A percentile compares a stretch with the other conserved stretches of the same genome.
Evolutionary conservation across 2,888 invertebrate species (phyloP).

Genomic region (Eilema sororculum): DNA sequence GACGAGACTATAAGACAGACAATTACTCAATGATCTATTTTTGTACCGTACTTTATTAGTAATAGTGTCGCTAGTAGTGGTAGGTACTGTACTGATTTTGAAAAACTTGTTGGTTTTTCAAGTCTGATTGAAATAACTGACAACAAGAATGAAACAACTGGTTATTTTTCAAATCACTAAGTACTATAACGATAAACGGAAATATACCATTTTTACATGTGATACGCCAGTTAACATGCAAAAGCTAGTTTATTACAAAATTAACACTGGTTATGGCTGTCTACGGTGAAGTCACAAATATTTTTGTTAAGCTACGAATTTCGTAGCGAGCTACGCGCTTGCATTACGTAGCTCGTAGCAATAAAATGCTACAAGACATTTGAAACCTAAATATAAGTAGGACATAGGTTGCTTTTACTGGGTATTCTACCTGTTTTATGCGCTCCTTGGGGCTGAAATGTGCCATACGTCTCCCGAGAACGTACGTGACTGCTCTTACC

Average conservation of each 20-base stretch:
- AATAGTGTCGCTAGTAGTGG: no score
- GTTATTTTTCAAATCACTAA: no score
- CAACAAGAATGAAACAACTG: no score
- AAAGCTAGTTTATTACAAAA: no score
- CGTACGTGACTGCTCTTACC: slow-evolving; percentile 39
- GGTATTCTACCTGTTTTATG: slow-evolving; percentile 50
- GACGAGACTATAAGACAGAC: no score
- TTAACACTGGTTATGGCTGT: neutral
- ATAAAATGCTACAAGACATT: slow-evolving; percentile 44
- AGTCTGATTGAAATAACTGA: no score
- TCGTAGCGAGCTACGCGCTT: slow-evolving; percentile 26
- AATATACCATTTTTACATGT: no score
- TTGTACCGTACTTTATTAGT: no score
- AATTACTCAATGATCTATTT: neutral
- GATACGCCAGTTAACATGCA: no score
- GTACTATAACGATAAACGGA: no score
- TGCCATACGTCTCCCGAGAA: slow-evolving; percentile 37
- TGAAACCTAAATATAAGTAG: slow-evolving; percentile 47
- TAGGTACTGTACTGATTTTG: no score
- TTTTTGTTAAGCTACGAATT: slow-evolving; percentile 9
- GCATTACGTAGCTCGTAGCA: slow-evolving; percentile 41
- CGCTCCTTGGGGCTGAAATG: slow-evolving; percentile 39
- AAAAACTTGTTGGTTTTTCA: no score
- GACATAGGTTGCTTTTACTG: slow-evolving; percentile 44
- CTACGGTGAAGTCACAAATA: neutral